phyloP scores from a whole-genome alignment of 1,140 invertebrate species.

The Tetramorium parvispinum region DNA sequence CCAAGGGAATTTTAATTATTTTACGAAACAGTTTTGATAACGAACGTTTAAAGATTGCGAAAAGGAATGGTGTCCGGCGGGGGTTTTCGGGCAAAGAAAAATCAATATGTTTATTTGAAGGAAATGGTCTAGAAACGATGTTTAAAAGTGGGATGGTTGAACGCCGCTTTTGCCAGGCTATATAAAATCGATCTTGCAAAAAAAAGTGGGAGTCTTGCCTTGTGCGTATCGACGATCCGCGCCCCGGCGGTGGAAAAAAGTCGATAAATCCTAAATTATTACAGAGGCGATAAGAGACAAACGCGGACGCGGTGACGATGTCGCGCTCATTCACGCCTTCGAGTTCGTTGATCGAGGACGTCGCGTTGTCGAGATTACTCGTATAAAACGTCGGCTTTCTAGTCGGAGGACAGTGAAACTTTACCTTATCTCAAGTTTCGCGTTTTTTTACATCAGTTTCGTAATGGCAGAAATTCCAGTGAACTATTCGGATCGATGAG shows the following conservation, averaged over 20 bases:
- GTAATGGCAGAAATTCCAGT: background rate
- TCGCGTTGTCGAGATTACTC: slow-evolving; percentile 34
- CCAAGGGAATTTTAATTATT: background rate
- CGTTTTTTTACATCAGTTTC: background rate
- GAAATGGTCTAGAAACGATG: background rate
- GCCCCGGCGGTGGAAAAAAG: slow-evolving; percentile 20
- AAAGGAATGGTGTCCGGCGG: background rate
- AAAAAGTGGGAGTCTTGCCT: slow-evolving; percentile 19
- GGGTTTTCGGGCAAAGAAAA: background rate
- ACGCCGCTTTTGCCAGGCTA: background rate
- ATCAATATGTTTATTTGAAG: background rate
- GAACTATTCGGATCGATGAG: background rate
- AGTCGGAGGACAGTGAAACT: background rate
- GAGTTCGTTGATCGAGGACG: slow-evolving; percentile 62
- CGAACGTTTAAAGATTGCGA: background rate
- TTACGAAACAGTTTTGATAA: background rate
- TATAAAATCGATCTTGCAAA: slow-evolving; percentile 35
- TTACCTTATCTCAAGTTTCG: background rate
- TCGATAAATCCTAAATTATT: slow-evolving; percentile 65
- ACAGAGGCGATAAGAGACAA: slow-evolving; percentile 48
- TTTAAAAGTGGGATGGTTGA: background rate
- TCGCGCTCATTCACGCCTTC: slow-evolving; percentile 46
- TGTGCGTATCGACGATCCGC: slow-evolving; percentile 27
- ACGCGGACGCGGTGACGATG: background rate
- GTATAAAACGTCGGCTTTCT: slow-evolving; percentile 10